phyloP scores from a whole-genome alignment of 1,140 invertebrate genomes.

The Campoletis sonorensis region DNA sequence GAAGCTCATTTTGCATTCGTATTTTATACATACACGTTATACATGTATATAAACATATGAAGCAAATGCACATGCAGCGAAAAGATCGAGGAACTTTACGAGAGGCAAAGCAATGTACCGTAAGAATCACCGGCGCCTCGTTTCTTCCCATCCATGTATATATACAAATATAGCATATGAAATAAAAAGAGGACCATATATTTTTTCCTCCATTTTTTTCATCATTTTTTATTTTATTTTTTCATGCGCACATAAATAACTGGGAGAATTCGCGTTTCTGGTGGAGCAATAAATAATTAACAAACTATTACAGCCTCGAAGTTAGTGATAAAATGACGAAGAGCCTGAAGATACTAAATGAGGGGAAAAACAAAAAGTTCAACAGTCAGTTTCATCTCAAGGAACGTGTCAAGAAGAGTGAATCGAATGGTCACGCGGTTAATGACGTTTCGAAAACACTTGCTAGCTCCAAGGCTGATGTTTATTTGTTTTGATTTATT shows the following conservation, averaged over 20 bases:
- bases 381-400: neutral
- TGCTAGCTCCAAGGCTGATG: neutral
- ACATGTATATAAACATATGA: neutral
- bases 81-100: conserved; percentile 22
- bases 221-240: neutral
- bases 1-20: conserved; percentile 1
- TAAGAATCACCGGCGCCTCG: conserved; percentile 25
- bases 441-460: conserved; percentile 19
- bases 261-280: neutral
- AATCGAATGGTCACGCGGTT: neutral
- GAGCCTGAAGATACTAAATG: neutral
- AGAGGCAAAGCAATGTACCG: conserved; percentile 28
- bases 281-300: conserved; percentile 13
- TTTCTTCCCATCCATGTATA: neutral
- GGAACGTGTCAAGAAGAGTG: neutral
- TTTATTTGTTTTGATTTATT: conserved; percentile 2
- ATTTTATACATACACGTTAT: neutral
- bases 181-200: neutral
- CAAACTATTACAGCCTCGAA: neutral
- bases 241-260: neutral
- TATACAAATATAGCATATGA: neutral
- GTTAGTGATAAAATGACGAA: conserved; percentile 8
- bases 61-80: conserved; percentile 12
- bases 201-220: neutral
- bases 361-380: neutral